A percentile compares a stretch with the other conserved stretches of the same genome.
Conservation (phyloP, 2,888 invertebrate species). For the Oscheius sp. region DNA sequence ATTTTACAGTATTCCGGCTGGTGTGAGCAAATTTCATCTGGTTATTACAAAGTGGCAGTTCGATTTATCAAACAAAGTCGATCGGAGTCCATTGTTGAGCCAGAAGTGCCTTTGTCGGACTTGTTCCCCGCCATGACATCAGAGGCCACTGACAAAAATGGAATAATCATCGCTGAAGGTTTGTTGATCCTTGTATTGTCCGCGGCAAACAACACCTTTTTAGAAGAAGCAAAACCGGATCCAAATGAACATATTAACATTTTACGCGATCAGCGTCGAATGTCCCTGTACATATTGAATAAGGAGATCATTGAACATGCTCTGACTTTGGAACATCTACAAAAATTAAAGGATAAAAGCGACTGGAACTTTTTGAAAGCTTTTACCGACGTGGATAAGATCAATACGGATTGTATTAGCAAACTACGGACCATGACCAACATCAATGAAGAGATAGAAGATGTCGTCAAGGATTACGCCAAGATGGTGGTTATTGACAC, state of each 20-base stretch:
- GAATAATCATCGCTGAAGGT: constrained; percentile 31
- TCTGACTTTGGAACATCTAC: constrained; percentile 43
- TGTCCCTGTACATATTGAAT: constrained; percentile 37
- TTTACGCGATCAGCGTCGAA: constrained; percentile 33
- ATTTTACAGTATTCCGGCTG: constrained; percentile 71
- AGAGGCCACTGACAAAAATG: constrained; percentile 38
- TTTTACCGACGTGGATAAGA: constrained; percentile 42
- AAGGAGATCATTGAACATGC: constrained; percentile 42
- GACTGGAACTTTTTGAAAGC: constrained; percentile 49
- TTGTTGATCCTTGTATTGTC: not conserved
- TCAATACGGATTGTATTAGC: constrained; percentile 35
- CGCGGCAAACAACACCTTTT: not conserved
- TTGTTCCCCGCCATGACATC: constrained; percentile 63
- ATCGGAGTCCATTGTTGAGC: constrained; percentile 66
- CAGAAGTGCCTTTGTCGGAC: constrained; percentile 62
- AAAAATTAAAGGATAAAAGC: constrained; percentile 40
- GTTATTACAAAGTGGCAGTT: constrained; percentile 64
- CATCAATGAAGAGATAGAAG: constrained; percentile 27
- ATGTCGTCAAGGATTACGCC: constrained; percentile 16
- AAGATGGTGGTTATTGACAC: constrained; percentile 4
- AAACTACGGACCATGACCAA: constrained; percentile 35
- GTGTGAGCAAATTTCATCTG: constrained; percentile 68
- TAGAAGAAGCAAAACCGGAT: constrained; percentile 23
- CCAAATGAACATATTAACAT: constrained; percentile 26
- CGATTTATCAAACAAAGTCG: constrained; percentile 51